These are phyloP conservation scores for Haemorhous mexicanus DNA, from an alignment of 2,113 vertebrate species.

Conservation along the genomic window DNA sequence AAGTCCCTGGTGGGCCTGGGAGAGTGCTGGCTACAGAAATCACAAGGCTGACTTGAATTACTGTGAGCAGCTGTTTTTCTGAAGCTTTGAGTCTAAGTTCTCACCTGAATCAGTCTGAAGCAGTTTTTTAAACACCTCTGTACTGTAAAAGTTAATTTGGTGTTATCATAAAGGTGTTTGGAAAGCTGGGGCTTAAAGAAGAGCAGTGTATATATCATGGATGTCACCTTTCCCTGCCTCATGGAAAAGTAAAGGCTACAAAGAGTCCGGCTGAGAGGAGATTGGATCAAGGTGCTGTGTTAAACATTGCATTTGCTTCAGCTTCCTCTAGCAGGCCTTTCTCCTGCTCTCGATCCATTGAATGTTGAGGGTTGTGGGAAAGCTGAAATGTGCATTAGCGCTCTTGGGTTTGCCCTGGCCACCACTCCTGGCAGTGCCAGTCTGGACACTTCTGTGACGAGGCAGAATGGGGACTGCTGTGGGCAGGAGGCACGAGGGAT, in stretches of 20 bases:
- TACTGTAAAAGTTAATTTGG: not conserved
- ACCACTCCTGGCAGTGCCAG: not conserved
- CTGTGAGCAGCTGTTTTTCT: not conserved
- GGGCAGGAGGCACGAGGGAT: not conserved
- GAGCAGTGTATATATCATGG: fast-evolving
- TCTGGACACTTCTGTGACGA: not conserved
- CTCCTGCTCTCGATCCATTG: not conserved
- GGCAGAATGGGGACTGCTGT: not conserved
- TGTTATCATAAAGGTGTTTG: not conserved
- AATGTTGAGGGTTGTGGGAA: not conserved
- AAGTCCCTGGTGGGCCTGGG: not conserved
- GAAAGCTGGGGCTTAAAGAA: not conserved
- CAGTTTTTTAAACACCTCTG: not conserved
- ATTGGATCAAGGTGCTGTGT: not conserved
- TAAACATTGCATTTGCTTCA: not conserved
- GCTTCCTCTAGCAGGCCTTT: not conserved
- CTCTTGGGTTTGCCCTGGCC: not conserved
- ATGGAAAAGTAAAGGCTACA: not conserved
- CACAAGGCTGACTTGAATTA: not conserved
- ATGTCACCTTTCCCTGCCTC: not conserved
- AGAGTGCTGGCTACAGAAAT: not conserved
- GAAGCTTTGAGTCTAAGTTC: not conserved
- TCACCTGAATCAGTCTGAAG: not conserved
- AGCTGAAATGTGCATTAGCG: fast-evolving
- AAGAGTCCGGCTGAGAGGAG: not conserved